Percentiles rank a stretch among this genome's conserved stretches.
Evolutionary conservation across 2,113 vertebrate genomes (phyloP).

Genomic region (Falcunculus frontatus): DNA sequence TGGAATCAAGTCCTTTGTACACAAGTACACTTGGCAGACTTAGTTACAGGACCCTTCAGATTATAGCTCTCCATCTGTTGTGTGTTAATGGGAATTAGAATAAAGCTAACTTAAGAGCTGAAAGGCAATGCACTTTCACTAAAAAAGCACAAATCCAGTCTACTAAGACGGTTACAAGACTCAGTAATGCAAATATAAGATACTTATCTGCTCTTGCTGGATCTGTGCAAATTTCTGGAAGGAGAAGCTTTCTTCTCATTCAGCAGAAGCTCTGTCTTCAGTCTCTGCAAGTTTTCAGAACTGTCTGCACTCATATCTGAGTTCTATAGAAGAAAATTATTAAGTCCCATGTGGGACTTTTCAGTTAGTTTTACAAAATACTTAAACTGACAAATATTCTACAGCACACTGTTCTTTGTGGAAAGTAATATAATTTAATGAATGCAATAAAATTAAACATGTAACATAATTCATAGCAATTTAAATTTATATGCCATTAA

Average conservation of each 20-base stretch:
- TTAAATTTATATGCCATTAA: background rate
- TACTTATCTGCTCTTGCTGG: conserved; percentile 7
- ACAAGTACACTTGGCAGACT: background rate
- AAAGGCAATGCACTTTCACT: conserved; percentile 54
- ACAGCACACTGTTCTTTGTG: background rate
- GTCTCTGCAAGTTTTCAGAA: background rate
- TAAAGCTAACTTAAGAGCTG: conserved; percentile 35
- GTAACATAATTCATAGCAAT: background rate
- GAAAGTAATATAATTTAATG: background rate
- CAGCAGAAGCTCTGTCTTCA: background rate
- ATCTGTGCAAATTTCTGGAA: background rate
- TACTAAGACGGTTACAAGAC: background rate
- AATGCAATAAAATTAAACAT: background rate
- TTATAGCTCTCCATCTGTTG: conserved; percentile 39
- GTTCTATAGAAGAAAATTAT: background rate
- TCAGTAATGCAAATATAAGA: conserved; percentile 9
- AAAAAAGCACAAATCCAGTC: conserved; percentile 46
- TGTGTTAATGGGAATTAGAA: conserved; percentile 31
- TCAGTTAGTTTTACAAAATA: background rate
- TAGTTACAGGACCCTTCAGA: background rate
- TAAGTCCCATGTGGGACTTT: background rate
- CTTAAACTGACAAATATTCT: conserved; percentile 12
- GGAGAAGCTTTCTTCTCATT: background rate
- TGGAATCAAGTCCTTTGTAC: background rate
- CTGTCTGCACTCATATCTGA: background rate